Conservation (phyloP, 2,113 vertebrate genomes). For the Chaenogobius annularis region DNA sequence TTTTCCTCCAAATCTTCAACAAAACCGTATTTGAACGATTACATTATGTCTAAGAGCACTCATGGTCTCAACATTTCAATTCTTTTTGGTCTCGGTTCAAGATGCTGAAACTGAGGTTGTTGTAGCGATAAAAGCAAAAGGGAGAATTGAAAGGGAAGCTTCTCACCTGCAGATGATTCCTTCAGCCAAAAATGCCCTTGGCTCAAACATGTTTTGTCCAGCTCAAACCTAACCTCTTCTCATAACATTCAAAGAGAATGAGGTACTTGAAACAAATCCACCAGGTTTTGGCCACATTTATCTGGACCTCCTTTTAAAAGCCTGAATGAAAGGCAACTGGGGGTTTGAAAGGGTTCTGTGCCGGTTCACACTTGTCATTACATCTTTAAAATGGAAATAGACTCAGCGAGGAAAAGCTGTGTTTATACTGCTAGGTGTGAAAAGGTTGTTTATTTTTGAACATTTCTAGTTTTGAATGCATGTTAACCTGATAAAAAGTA, state of each 20-base stretch:
- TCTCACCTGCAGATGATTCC: constrained; percentile 41
- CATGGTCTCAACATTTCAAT: constrained; percentile 63
- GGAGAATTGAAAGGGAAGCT: constrained; percentile 45
- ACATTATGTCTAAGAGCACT: constrained; percentile 82
- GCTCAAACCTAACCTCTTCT: constrained; percentile 37
- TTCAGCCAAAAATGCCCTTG: constrained; percentile 41
- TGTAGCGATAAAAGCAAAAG: constrained; percentile 49
- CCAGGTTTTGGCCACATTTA: constrained; percentile 21
- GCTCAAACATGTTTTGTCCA: constrained; percentile 32
- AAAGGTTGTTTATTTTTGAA: not conserved
- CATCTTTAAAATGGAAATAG: not conserved
- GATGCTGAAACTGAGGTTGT: constrained; percentile 48
- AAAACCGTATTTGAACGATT: constrained; percentile 91
- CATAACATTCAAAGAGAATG: constrained; percentile 25
- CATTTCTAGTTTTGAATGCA: not conserved
- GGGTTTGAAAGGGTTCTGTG: not conserved
- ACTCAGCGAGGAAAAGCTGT: not conserved
- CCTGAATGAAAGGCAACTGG: constrained; percentile 1
- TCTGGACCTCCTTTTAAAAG: constrained; percentile 22
- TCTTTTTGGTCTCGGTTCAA: constrained; percentile 46
- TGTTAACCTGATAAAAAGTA: not conserved
- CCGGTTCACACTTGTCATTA: not conserved
- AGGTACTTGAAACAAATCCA: constrained; percentile 29
- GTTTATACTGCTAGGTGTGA: not conserved
- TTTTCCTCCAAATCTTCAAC: constrained; percentile 86